Evolutionary conservation across 2,113 vertebrate genomes (phyloP).

Genomic region (Naja naja): DNA sequence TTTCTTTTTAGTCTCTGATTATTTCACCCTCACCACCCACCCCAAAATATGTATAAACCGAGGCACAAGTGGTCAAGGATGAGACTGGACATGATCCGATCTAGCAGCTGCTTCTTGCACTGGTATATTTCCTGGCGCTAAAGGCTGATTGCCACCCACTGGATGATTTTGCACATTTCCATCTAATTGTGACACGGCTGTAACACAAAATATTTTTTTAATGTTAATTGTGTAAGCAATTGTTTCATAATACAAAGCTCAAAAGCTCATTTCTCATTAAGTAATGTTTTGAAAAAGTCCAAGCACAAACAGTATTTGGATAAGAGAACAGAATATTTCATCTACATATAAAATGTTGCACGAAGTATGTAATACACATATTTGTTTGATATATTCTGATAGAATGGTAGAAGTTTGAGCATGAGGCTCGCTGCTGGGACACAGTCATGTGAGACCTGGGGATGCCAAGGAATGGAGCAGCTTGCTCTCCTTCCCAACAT

Average conservation of each 20-base stretch:
- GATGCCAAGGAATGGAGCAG: neutral
- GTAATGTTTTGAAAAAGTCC: neutral
- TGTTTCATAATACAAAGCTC: neutral
- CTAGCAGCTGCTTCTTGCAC: slow-evolving; percentile 54
- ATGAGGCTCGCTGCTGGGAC: neutral
- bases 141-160: slow-evolving; percentile 48
- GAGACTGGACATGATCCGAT: slow-evolving; percentile 52
- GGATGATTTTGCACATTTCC: slow-evolving; percentile 56
- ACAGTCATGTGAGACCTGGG: neutral
- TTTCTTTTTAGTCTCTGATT: slow-evolving; percentile 23
- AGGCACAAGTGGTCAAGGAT: slow-evolving; percentile 65
- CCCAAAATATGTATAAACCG: slow-evolving; percentile 55
- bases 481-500: neutral
- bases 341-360: neutral
- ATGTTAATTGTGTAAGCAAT: neutral
- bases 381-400: neutral
- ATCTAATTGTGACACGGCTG: slow-evolving; percentile 52
- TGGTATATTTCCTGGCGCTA: slow-evolving; percentile 58
- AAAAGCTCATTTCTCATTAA: neutral
- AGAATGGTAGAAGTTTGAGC: neutral
- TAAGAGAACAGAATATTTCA: neutral
- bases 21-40: neutral
- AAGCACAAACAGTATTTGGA: neutral
- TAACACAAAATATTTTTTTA: slow-evolving; percentile 45
- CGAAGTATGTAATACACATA: neutral